These are phyloP conservation scores for Chymomyza procnemis DNA, from an alignment of 2,888 invertebrate species.

Conservation along the genomic window DNA sequence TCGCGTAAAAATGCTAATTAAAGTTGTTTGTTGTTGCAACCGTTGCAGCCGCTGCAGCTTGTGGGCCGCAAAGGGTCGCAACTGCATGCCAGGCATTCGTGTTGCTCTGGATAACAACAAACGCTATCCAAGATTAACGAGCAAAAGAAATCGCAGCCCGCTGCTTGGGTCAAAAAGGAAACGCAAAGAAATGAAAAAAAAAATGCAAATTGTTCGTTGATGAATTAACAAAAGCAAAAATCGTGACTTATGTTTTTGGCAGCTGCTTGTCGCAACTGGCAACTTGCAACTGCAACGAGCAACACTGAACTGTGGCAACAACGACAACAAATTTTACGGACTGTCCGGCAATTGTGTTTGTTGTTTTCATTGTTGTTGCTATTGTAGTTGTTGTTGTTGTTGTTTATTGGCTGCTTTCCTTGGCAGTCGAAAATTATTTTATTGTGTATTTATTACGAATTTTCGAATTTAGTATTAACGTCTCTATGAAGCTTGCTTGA, in stretches of 20 bases:
- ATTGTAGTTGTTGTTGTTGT: too few relatives aligned
- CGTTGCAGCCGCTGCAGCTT: constrained; percentile 10
- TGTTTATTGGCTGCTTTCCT: constrained; percentile 26
- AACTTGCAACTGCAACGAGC: background rate
- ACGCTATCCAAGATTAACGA: constrained; percentile 56
- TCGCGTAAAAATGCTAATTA: constrained; percentile 70
- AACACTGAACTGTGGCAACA: background rate
- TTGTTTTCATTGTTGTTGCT: background rate
- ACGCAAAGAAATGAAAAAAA: constrained; percentile 58
- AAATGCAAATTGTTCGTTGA: constrained; percentile 75
- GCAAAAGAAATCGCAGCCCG: constrained; percentile 57
- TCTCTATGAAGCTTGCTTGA: background rate
- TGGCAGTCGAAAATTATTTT: background rate
- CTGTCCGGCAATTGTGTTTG: background rate
- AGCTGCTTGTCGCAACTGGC: constrained; percentile 55
- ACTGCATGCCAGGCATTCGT: background rate
- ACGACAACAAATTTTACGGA: background rate
- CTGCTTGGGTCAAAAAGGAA: background rate
- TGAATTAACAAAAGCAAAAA: constrained; percentile 75
- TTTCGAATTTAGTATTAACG: background rate
- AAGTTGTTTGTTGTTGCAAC: constrained; percentile 58
- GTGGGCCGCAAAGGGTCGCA: constrained; percentile 50
- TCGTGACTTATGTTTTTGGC: constrained; percentile 75
- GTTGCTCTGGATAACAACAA: constrained; percentile 21
- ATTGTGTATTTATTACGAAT: background rate